Conservation (phyloP, 2,113 vertebrate genomes). For the Megaptera novaeangliae region DNA sequence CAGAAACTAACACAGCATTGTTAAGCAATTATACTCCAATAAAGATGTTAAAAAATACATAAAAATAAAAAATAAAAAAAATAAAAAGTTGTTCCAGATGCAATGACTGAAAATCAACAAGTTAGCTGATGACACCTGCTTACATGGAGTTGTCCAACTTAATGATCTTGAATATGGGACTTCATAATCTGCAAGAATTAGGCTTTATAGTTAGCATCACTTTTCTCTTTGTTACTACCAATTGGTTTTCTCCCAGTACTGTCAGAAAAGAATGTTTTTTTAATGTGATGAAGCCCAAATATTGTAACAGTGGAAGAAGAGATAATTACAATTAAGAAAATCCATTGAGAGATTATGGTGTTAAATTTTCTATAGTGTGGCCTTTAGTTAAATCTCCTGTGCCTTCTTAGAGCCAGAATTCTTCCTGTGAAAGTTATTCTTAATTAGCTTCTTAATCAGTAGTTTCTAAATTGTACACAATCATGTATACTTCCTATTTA, state of each 20-base stretch:
- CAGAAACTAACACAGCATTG: too few species aligned
- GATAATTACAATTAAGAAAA: constrained; percentile 53
- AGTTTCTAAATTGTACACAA: constrained; percentile 50
- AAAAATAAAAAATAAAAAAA: not conserved
- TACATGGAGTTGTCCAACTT: not conserved
- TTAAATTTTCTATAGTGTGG: constrained; percentile 43
- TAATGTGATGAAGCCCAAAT: constrained; percentile 42
- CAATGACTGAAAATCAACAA: not conserved
- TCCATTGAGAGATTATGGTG: constrained; percentile 30
- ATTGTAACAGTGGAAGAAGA: constrained; percentile 47
- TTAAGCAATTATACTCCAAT: too few species aligned
- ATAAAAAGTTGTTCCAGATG: not conserved
- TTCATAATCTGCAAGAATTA: not conserved
- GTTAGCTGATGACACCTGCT: not conserved
- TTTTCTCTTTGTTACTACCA: not conserved
- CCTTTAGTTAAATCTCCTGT: constrained; percentile 58
- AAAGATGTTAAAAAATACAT: too few species aligned
- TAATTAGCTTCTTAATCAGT: constrained; percentile 60
- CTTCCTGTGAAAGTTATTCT: constrained; percentile 53
- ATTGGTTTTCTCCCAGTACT: not conserved
- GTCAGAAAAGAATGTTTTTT: constrained; percentile 19
- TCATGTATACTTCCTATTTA: constrained; percentile 42
- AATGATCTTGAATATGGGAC: not conserved
- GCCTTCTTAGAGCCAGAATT: constrained; percentile 44
- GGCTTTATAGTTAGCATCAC: not conserved